Evolutionary conservation across 2,888 invertebrate species (phyloP), one percentile per base, ranked within the genome.

Genomic region (Drepana falcataria): DNA sequence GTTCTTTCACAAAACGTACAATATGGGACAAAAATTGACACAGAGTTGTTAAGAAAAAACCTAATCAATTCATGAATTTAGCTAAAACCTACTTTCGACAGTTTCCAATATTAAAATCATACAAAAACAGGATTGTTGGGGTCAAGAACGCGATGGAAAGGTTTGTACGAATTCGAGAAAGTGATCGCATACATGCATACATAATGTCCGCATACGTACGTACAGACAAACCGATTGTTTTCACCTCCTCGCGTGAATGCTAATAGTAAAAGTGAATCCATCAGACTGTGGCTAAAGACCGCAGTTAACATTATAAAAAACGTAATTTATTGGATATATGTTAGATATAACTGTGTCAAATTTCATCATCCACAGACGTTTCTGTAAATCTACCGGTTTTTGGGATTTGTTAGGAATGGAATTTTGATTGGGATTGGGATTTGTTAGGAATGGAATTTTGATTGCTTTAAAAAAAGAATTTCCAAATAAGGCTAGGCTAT

Each of bases 261-360:
- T 75, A 81, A 80, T 77, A 74, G 85, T 83, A 85, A 87, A 85
- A 85, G 85, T 83, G 81, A 80, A 74, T 71, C 69, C 66, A 61
- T 47, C 51, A 49, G 55, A 59, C 61, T 61, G 63, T 58, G 54
- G 58, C 35, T 37, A 40, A 48, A 40, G 21, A 49, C 49, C 37
- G 48, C 48, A 55, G 56, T 54, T 59, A 59, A 56, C 53, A 48
- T 48, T 48, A 54, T 47, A 40, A 7, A 48, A 33, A 49, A n/a
- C 37, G 21, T 49, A 0, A 37, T 47, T 47, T 49, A 35, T 9
- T n/a, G n/a, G 35, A 35, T 35, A 4, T 35, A 49, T 35, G 35
- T 35, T 49, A 49, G 4, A 49, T 35, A 35, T 35, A 49, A 49
- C n/a, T 35, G 35, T 2, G 4, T 3, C 21, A 21, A 21, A 21